Evolutionary conservation across 2,797 vertebrate species (phyloP).

Genomic region (Danio choprae): DNA sequence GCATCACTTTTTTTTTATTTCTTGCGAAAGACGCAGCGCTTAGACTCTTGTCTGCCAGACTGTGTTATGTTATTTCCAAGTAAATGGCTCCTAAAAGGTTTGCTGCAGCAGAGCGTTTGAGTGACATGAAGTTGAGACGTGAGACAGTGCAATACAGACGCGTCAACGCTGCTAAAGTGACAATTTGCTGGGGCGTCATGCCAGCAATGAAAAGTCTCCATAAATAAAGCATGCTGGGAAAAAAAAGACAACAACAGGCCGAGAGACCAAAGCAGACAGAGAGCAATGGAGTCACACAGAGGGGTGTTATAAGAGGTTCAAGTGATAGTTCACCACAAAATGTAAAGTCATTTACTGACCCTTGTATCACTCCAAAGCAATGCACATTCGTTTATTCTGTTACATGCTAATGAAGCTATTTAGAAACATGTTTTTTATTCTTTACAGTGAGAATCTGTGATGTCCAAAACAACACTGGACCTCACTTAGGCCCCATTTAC

Average conservation of each 20-base stretch:
- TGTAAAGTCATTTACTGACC: not conserved
- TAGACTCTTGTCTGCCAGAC: conserved; percentile 29
- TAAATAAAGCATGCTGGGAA: conserved; percentile 78
- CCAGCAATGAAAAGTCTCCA: conserved; percentile 72
- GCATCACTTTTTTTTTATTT: not conserved
- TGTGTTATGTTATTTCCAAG: conserved; percentile 38
- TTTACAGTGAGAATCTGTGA: no score
- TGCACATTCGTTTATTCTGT: not conserved
- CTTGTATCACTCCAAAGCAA: not conserved
- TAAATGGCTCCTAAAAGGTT: conserved; percentile 73
- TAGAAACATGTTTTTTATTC: no score
- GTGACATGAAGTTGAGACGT: conserved; percentile 47
- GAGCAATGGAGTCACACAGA: conserved; percentile 58
- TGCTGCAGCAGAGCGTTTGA: conserved; percentile 58
- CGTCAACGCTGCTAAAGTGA: conserved; percentile 76
- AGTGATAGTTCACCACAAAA: conserved; percentile 54
- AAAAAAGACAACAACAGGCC: conserved; percentile 65
- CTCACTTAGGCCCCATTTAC: no score
- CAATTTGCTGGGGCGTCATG: conserved; percentile 76
- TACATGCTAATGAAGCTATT: no score
- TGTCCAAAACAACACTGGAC: no score
- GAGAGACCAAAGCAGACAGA: conserved; percentile 67
- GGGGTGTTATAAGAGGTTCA: conserved; percentile 53
- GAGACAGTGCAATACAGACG: conserved; percentile 67
- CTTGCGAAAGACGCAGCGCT: conserved; percentile 25